These are phyloP conservation scores for Thymelicus acteon DNA, from an alignment of 2,888 invertebrate species.

Conservation along the genomic window DNA sequence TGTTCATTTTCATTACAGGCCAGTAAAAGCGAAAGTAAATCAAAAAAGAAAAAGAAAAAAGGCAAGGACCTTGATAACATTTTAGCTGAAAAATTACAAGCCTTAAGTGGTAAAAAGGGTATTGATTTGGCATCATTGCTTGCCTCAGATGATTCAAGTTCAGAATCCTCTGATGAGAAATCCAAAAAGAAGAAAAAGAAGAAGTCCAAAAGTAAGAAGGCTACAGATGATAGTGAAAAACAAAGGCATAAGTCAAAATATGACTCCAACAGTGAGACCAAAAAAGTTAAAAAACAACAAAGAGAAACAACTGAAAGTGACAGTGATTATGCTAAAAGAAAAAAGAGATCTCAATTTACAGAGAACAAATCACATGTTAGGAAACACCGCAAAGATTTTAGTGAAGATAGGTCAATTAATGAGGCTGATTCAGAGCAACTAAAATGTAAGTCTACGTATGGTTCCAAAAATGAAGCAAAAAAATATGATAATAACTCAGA, in stretches of 20 bases:
- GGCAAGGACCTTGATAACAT: constrained; percentile 87
- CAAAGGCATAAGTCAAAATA: constrained; percentile 40
- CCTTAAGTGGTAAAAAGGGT: constrained; percentile 79
- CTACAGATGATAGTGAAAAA: constrained; percentile 39
- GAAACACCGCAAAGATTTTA: constrained; percentile 31
- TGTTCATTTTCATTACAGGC: constrained; percentile 56
- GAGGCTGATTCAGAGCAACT: constrained; percentile 2
- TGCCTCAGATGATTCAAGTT: constrained; percentile 64
- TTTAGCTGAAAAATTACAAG: constrained; percentile 88
- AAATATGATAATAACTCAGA: constrained; percentile 18
- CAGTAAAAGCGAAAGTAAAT: constrained; percentile 74
- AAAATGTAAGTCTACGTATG: constrained; percentile 38
- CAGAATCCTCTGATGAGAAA: constrained; percentile 57
- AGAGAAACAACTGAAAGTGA: constrained; percentile 44
- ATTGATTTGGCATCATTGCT: constrained; percentile 68
- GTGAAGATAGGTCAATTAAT: constrained; percentile 39
- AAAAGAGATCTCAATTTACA: constrained; percentile 37
- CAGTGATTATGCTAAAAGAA: constrained; percentile 42
- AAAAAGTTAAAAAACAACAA: constrained; percentile 36
- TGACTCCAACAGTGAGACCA: constrained; percentile 36
- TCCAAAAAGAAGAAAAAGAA: constrained; percentile 63
- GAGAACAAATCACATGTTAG: constrained; percentile 27
- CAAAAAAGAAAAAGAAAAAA: constrained; percentile 76
- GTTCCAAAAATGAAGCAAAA: constrained; percentile 38
- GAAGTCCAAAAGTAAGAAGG: constrained; percentile 53